Base-by-base conservation (phyloP, 2,888 invertebrate species). In the Sesia bembeciformis region DNA sequence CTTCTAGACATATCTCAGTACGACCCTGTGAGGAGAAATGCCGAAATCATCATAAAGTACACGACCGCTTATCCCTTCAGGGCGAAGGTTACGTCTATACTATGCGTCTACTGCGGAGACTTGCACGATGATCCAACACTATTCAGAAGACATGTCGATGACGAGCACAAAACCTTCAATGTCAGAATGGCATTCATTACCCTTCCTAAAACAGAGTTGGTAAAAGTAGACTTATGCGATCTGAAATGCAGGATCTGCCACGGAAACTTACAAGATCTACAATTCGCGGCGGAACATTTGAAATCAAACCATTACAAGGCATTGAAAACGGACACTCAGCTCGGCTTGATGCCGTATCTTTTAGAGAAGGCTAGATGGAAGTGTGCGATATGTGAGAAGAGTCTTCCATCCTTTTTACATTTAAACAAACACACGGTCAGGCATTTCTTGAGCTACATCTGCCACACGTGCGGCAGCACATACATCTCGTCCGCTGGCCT, bases 11-110 rank as follows among this genome's bases (percentile, higher is more conserved):
- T 51, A 49, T 40, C 52, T 6, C 42, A 6, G 42, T 42, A 53
- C 57, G 65, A 64, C 58, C 60, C 64, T 52, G 65, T 58, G 57
- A 62, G 65, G 58, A 61, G 61, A 58, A 72, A 70, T 58, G 67
- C 70, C 40, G 60, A 63, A 59, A 51, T 63, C 39, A 58, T 68
- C 41, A 54, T 67, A 55, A 63, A 62, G 52, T 57, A 66, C 56
- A 62, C 67, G 39, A 67, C 63, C 7, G 67, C 63, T 5, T 65
- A 60, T 56, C 70, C 68, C 4, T 65, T 70, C 55, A 62, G 62
- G 38, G 62, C 62, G 49, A 60, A 60, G 52, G 53, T 56, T 43
- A 62, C 60, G 53, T 57, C 62, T 4, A 54, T 65, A n/a, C 55
- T 64, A 51, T 69, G 68, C 55, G 54, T 56, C 4, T 63, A 54